These are phyloP conservation scores for Drosophila neotestacea DNA, from an alignment of 2,888 invertebrate species.

Conservation along the genomic window DNA sequence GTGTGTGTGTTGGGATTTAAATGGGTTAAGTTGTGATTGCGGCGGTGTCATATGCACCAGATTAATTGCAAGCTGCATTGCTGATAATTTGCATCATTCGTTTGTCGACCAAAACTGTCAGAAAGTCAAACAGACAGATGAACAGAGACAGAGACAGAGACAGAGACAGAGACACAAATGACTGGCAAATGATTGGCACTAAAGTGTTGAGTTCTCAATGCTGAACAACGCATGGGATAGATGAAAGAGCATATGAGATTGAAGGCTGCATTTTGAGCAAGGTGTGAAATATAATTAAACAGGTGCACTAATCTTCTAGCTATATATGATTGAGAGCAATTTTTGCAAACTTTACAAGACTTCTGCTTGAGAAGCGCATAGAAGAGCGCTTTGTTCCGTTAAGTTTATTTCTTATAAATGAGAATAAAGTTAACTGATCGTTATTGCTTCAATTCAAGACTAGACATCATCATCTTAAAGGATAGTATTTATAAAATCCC, in stretches of 20 bases:
- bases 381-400: no score
- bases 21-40: conserved; percentile 77
- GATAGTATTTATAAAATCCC: background rate
- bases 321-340: conserved; percentile 8
- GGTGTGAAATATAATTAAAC: conserved; percentile 46
- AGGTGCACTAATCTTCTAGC: conserved; percentile 26
- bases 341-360: no score
- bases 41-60: conserved; percentile 78
- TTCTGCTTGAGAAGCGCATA: no score
- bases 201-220: conserved; percentile 15
- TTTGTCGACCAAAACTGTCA: conserved; percentile 38
- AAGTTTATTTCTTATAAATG: no score
- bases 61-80: conserved; percentile 77
- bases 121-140: conserved; percentile 33
- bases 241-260: conserved; percentile 10
- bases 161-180: conserved; percentile 33
- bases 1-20: conserved; percentile 25
- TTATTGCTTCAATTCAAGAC: no score
- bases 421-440: no score
- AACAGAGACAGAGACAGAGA: background rate
- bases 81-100: conserved; percentile 70
- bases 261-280: conserved; percentile 41
- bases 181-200: conserved; percentile 53
- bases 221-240: background rate
- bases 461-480: no score